phyloP scores from a whole-genome alignment of 2,797 vertebrate species.

The Coranthus polyacanthus region DNA sequence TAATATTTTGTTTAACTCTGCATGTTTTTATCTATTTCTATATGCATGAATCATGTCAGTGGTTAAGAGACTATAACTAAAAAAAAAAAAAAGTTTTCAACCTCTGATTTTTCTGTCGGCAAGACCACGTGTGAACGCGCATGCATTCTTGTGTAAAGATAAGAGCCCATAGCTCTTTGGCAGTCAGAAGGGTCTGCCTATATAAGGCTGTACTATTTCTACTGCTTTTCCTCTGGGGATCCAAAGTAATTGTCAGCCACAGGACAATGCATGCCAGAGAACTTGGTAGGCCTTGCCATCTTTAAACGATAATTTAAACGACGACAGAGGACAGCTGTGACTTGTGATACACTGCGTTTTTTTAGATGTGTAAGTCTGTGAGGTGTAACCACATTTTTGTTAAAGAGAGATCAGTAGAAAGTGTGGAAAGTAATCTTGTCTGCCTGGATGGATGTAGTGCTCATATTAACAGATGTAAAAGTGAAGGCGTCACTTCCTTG shows the following conservation, averaged over 20 bases:
- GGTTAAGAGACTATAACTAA: no score
- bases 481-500: conserved; percentile 51
- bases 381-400: neutral
- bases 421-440: conserved; percentile 44
- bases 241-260: conserved; percentile 64
- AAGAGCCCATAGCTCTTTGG: conserved; percentile 61
- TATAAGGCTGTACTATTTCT: conserved; percentile 83
- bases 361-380: no score
- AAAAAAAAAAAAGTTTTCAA: no score
- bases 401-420: conserved; percentile 20
- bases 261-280: conserved; percentile 66
- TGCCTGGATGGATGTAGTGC: conserved; percentile 40
- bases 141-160: conserved; percentile 57
- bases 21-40: no score
- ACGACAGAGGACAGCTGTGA: neutral
- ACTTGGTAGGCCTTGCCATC: neutral
- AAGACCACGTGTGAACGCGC: conserved; percentile 13
- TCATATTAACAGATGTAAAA: conserved; percentile 27
- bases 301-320: neutral
- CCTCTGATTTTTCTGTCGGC: neutral
- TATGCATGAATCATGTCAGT: no score
- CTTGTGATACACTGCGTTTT: no score
- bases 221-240: conserved; percentile 72
- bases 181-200: conserved; percentile 61
- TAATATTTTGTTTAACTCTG: no score